Base-by-base conservation (phyloP, 2,888 invertebrate genomes). In the Zootermopsis nevadensis region DNA sequence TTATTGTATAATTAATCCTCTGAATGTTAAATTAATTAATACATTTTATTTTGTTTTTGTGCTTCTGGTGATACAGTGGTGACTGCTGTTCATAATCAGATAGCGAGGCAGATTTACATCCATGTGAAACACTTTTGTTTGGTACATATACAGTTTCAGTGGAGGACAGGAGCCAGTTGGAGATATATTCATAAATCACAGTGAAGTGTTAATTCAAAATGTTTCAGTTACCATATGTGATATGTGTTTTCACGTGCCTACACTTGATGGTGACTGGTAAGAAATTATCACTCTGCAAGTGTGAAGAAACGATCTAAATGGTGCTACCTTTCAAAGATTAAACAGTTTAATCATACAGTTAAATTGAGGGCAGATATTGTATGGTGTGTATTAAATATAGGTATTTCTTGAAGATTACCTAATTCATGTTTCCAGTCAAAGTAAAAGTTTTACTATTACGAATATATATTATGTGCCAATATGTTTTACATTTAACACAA, bases 381-480 rank as follows among this genome's bases (percentile, higher is more conserved):
- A 19, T 55, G 7, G 24, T 55, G 15, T 15, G 19, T 19, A 48
- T 7, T 12, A 27, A 60, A 60, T 6, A 27, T 27, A 27, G n/a
- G 60, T 27, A 24, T 6, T 53, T 53, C 24, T 15, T 53, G 10
- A 15, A 27, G 27, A 24, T 33, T 7, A n/a, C n/a, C n/a, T 22
- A 22, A 33, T 33, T 33, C 7, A 69, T 33, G 30, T 33, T 33
- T 69, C 15, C 15, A 69, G 33, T 33, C 30, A 33, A 69, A 33
- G 30, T 69, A 15, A 69, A 69, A 69, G 33, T 69, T 69, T 77
- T 83, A 30, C 12, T 79, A 48, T 80, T 77, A 74, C 67, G 53
- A 69, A 74, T 48, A 80, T 48, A 80, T 53, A 79, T 77, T 72
- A 79, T 83, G 83, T 69, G 77, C 77, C 83, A 69, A 80, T 67